Evolutionary conservation across 2,888 invertebrate species (phyloP).

Genomic region (Xylophagus ater): DNA sequence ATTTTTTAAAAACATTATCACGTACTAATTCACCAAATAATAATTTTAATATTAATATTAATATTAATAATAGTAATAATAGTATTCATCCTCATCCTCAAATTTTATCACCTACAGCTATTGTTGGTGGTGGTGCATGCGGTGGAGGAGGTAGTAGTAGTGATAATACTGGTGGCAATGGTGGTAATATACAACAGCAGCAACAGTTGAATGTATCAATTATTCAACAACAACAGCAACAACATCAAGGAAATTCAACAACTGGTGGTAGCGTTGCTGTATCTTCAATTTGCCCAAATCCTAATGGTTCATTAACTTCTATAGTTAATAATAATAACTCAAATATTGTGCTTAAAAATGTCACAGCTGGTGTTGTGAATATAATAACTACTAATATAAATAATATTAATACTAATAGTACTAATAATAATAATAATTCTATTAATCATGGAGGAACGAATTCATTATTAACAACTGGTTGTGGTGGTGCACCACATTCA

Average conservation of each 20-base stretch:
- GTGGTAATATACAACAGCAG: neutral
- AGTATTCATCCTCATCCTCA: too few relatives aligned
- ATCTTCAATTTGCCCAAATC: neutral
- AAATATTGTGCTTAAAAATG: too few relatives aligned
- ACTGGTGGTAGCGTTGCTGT: neutral
- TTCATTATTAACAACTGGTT: too few relatives aligned
- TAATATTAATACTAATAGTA: too few relatives aligned
- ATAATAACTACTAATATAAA: too few relatives aligned
- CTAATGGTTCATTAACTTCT: too few relatives aligned
- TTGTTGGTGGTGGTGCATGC: neutral
- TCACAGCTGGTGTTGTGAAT: too few relatives aligned
- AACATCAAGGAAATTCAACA: slow-evolving; percentile 5
- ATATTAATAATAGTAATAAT: too few relatives aligned
- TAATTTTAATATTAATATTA: too few relatives aligned
- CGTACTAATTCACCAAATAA: slow-evolving; percentile 16
- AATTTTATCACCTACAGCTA: slow-evolving; percentile 18
- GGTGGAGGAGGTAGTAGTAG: neutral
- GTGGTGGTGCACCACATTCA: neutral
- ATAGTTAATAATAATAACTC: too few relatives aligned
- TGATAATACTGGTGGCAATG: neutral
- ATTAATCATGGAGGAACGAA: slow-evolving; percentile 2
- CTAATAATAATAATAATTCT: slow-evolving; percentile 4
- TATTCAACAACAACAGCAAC: too few relatives aligned
- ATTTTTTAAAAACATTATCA: slow-evolving; percentile 1
- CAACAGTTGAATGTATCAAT: too few relatives aligned